Evolutionary conservation across 2,797 vertebrate genomes (phyloP), one percentile per base, ranked within the genome.

Genomic region (Holocentrus rufus): DNA sequence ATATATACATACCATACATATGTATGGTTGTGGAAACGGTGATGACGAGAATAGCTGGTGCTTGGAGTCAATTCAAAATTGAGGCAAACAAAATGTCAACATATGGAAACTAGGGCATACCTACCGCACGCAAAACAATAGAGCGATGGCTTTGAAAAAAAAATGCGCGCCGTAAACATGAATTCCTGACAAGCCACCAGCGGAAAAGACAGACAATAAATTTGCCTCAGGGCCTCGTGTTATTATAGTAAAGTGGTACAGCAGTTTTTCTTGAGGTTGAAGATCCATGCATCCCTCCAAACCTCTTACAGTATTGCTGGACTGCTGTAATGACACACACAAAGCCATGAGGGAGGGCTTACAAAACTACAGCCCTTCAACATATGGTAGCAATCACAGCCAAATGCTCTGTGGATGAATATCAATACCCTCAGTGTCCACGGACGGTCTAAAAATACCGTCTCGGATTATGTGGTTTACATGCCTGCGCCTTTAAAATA

Each of bases 371-470:
- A 77, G 74, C 77, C 42, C 52, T 77, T 72, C 27, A 61, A 87
- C 88, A 87, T 74, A 66, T 84, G 87, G 84, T 47, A 87, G 63
- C 69, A 79, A 87, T 90, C 77, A 82, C 66, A 50, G 39, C 61
- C 56, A 36, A 77, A 69, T 62, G 52, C 75, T 82, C 53, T 25
- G 78, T 7, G 66, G 75, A 53, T 34, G 67, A 79, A 69, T 68
- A 80, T 84, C 74, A 80, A 79, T 69, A 36, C 46, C 60, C 59
- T 64, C 64, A 57, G 63, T 79, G 82, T 84, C 69, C 58, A 66
- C 5, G 1, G 67, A 62, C n/a, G 52, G 69, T 31, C 66, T 68
- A 73, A 65, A 88, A 79, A 85, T 80, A 83, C 75, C 0, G 1
- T 62, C 31, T 34, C 7, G 31, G 31, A 5, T 34, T 34, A 34